phyloP scores from a whole-genome alignment of 2,888 invertebrate species.

The Adelphocoris suturalis region DNA sequence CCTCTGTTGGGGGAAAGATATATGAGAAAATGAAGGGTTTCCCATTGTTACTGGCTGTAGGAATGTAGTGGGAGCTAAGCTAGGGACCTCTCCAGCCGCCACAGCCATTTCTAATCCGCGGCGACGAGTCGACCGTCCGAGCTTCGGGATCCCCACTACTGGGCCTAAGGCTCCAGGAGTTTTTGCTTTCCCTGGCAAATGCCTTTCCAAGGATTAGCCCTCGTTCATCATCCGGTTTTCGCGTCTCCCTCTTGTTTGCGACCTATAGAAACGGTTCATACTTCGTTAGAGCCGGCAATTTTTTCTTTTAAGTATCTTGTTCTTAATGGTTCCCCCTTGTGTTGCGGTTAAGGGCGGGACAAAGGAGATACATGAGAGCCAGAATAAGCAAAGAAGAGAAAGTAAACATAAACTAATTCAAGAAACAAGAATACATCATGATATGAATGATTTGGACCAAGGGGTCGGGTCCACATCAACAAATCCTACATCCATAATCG shows the following conservation, averaged over 20 bases:
- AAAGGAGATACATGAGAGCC: neutral
- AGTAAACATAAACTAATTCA: neutral
- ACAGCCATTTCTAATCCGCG: conserved; percentile 22
- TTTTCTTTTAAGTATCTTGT: neutral
- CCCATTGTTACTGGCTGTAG: conserved; percentile 5
- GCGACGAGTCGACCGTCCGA: conserved; percentile 22
- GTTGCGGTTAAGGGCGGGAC: neutral
- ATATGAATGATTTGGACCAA: too few relatives aligned
- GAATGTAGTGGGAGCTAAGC: conserved; percentile 25
- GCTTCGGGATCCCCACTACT: neutral
- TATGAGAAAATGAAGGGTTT: conserved; percentile 28
- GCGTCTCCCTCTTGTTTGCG: conserved; percentile 27
- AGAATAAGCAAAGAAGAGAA: neutral
- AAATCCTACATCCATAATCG: too few relatives aligned
- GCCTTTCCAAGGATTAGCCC: conserved; percentile 22
- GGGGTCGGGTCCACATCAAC: too few relatives aligned
- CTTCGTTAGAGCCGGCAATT: conserved; percentile 21
- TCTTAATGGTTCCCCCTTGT: neutral
- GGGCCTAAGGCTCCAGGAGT: neutral
- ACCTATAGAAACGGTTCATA: conserved; percentile 32
- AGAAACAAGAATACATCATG: too few relatives aligned
- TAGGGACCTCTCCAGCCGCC: neutral
- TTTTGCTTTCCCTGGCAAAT: conserved; percentile 18
- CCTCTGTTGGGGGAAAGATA: conserved; percentile 13
- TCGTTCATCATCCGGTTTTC: conserved; percentile 36